Evolutionary conservation across 2,797 vertebrate genomes (phyloP).

Genomic region (Pseudochirops corinnae): DNA sequence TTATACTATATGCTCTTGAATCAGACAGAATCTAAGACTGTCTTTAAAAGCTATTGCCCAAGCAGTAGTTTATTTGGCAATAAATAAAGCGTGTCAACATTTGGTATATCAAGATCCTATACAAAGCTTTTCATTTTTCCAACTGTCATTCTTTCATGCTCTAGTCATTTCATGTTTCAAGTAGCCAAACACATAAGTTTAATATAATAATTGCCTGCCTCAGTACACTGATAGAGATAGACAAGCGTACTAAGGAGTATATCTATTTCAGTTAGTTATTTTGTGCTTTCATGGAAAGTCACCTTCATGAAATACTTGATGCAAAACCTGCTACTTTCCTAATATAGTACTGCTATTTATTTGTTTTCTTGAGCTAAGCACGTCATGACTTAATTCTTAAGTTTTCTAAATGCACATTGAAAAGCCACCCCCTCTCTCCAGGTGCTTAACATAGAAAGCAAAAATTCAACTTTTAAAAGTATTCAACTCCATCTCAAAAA

Average conservation of each 20-base stretch:
- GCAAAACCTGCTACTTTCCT: neutral
- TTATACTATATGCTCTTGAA: neutral
- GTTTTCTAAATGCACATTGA: neutral
- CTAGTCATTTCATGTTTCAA: neutral
- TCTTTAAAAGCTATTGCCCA: neutral
- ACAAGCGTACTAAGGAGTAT: rapidly evolving
- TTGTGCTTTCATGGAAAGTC: neutral
- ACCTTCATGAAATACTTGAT: neutral
- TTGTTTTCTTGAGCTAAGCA: neutral
- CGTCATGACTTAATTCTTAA: neutral
- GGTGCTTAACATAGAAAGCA: constrained; percentile 25
- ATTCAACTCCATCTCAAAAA: neutral
- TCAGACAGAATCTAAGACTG: neutral
- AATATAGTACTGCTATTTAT: rapidly evolving
- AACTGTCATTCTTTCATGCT: neutral
- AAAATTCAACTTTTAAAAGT: neutral
- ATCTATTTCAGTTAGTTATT: neutral
- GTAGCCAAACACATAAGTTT: neutral
- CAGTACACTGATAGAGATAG: neutral
- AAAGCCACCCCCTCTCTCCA: neutral
- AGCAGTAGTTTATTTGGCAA: constrained; percentile 19
- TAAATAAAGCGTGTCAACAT: neutral
- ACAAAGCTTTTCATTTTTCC: neutral
- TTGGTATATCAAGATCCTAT: neutral
- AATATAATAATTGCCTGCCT: neutral